A percentile compares a stretch with the other conserved stretches of the same genome.
These are phyloP conservation scores for Gerris lacustris DNA, from an alignment of 2,888 invertebrate species.

Conservation along the genomic window DNA sequence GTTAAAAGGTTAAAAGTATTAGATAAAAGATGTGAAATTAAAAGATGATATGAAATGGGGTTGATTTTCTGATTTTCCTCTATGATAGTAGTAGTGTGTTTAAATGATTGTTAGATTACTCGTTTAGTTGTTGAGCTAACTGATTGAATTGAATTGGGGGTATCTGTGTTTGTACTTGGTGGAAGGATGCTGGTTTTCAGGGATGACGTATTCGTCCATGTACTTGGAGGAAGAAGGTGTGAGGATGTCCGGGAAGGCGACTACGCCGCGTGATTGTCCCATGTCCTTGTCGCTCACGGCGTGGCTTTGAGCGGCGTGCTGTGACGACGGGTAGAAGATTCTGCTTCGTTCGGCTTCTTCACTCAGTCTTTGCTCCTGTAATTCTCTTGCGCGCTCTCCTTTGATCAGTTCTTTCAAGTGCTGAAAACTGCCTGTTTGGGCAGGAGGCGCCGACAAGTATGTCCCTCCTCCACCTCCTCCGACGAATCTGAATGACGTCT, in stretches of 20 bases:
- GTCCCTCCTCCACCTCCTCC: slow-evolving; percentile 22
- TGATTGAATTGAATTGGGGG: slow-evolving; percentile 24
- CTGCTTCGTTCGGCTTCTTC: slow-evolving; percentile 50
- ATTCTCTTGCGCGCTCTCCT: slow-evolving; percentile 61
- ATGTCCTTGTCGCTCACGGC: neutral
- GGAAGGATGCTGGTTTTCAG: slow-evolving; percentile 17
- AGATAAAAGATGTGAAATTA: too few species aligned
- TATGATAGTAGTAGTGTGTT: neutral
- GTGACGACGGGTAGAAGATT: slow-evolving; percentile 12
- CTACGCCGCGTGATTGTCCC: slow-evolving; percentile 18
- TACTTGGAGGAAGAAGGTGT: slow-evolving; percentile 22
- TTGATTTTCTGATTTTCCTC: neutral
- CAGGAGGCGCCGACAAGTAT: slow-evolving; percentile 31
- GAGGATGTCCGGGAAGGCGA: slow-evolving; percentile 23
- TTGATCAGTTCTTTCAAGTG: slow-evolving; percentile 66
- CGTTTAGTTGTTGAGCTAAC: slow-evolving; percentile 14
- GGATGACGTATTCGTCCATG: slow-evolving; percentile 19
- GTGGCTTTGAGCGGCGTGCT: neutral
- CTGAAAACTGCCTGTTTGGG: slow-evolving; percentile 44
- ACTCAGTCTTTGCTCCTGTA: slow-evolving; percentile 58
- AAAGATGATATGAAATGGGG: neutral
- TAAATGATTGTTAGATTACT: neutral
- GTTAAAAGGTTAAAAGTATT: too few species aligned
- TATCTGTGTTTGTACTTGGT: slow-evolving; percentile 25
- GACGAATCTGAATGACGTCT: slow-evolving; percentile 23